These are phyloP conservation scores for Archocentrus centrarchus DNA, from an alignment of 2,113 vertebrate species.

Conservation along the genomic window DNA sequence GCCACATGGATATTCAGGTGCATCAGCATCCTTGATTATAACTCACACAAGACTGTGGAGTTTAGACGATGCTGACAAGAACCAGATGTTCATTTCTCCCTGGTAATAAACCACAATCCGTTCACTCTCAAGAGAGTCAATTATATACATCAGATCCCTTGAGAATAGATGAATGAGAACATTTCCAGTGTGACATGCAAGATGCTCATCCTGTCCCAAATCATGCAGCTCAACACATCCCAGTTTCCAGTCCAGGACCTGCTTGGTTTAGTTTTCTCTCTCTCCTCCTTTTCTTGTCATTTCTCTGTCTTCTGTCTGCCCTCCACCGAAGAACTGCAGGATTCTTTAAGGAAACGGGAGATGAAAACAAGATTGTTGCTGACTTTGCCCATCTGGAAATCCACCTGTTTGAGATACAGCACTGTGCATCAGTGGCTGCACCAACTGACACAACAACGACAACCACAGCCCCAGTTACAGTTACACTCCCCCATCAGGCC, in stretches of 20 bases:
- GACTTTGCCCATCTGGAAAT: conserved; percentile 49
- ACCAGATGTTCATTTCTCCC: conserved; percentile 22
- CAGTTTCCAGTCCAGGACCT: neutral
- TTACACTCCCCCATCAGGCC: neutral
- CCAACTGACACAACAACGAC: neutral
- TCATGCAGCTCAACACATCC: neutral
- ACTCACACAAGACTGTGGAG: conserved; percentile 24
- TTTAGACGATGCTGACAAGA: conserved; percentile 6
- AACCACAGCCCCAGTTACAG: conserved; percentile 14
- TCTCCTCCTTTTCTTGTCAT: neutral
- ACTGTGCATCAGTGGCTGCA: conserved; percentile 6
- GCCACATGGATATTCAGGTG: conserved; percentile 8
- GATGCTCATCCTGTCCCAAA: neutral
- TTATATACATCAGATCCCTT: neutral
- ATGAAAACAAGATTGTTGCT: conserved; percentile 40
- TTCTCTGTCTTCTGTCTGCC: neutral
- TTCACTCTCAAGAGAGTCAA: neutral
- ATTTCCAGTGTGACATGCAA: conserved; percentile 1
- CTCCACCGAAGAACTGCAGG: conserved; percentile 14
- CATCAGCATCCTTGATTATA: conserved; percentile 20
- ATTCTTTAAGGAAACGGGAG: neutral
- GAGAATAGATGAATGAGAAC: neutral
- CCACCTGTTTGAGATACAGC: conserved; percentile 39
- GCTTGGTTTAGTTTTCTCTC: neutral
- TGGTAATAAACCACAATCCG: conserved; percentile 16